Base-by-base conservation (phyloP, 2,888 invertebrate species). In the Fabriciana adippe region DNA sequence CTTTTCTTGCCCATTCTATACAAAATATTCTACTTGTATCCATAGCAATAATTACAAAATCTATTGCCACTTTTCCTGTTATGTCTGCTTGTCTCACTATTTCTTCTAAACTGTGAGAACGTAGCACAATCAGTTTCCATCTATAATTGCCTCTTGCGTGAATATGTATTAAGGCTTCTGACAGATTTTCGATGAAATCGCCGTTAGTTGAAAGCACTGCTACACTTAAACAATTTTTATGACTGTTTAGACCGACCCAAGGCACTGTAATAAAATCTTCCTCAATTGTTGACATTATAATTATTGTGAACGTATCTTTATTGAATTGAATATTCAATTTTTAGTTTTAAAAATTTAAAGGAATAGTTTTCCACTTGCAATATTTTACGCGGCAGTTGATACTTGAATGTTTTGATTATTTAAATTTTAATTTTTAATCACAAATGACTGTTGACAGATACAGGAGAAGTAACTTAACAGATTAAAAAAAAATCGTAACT, bases 21-120 rank as follows among this genome's bases (percentile, higher is more conserved):
- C 91, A 90, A 80, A 85, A 85, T 72, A 89, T 79, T 78, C 80
- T 84, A 72, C 83, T 86, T 1, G 90, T 87, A 68, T 92, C 92
- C 69, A 92, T 76, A 47, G 86, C 90, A 18, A 92, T 67, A 56
- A 92, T 73, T 56, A 92, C 84, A 70, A 92, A 90, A 75, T 92
- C 92, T 50, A 92, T 87, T 48, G 86, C 84, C 3, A 90, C 77
- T 72, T 79, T 84, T 6, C 91, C 92, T 1, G 89, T 89, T 11
- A 87, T 53, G 65, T 82, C 76, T 0, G 85, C 82, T 66, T 86
- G 84, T 71, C 76, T 82, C 0, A 86, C 81, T 1, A 92, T 79
- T 69, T 88, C 85, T 71, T 88, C 85, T 31, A 92, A 72, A 55
- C 81, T 75, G 57, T 85, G 82, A 1, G 90, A 88, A 21, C 85